Base-by-base conservation (phyloP, 2,797 vertebrate genomes). In the Loriculus beryllinus region DNA sequence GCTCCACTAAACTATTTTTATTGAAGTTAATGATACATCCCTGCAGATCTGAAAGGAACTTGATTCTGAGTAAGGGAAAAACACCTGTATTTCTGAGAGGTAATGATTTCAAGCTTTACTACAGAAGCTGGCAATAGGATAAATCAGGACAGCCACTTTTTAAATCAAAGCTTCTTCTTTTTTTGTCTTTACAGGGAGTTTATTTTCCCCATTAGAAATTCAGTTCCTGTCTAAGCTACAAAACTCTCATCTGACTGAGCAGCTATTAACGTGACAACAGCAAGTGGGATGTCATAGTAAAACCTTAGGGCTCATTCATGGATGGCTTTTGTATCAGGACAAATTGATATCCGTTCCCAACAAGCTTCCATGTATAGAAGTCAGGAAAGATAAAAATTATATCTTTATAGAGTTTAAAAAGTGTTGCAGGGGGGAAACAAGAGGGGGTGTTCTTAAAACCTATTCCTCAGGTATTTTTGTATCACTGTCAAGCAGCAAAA, bases 381-480 rank as follows among this genome's bases (percentile, higher is more conserved):
- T 59, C 23, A 39, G 5, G 11, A 31, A 83, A 86, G 14, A 81
- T 15, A 87, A 68, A 59, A 37, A 12, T 15, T 14, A 59, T 35
- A 40, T 54, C 52, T 47, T 45, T 10, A 23, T 35, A 37, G 33
- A 77, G 35, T 45, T 33, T 28, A 40, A 35, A 18, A 43, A 20
- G 4, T 2, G 16, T 9, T 1, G 0, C 7, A 3, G 9, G 3
- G 7, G 4, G 20, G 14, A 35, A 33, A 33, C 21, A 56, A 33
- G 6, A 7, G 4, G 3, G 26, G 42, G n/a, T 63, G 51, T 25
- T 67, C 28, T 52, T 68, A 51, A 63, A 65, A 59, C 14, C 6
- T 62, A 4, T 45, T 70, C 51, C 33, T 82, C 12, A 2, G 39
- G 14, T 75, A 82, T 45, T 79, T 71, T 26, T 25, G 7, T 12